Conservation (phyloP, 2,113 vertebrate species). For the Phalacrocorax aristotelis region DNA sequence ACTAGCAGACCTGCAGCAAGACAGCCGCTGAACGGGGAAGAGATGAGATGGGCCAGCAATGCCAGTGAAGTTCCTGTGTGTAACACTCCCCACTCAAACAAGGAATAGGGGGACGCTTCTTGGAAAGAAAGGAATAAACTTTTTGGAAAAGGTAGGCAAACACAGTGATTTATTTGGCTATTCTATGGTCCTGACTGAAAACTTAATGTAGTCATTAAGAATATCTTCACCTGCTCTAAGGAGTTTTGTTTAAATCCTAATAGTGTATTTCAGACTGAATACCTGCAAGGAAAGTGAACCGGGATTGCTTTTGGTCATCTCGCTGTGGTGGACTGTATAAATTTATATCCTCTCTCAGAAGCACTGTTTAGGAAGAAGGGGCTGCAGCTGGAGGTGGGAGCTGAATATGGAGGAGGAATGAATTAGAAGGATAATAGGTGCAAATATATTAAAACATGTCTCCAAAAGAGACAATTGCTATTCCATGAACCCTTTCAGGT, state of each 20-base stretch:
- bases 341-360: neutral
- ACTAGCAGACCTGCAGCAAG: neutral
- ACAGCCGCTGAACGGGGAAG: neutral
- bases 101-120: neutral
- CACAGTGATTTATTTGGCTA: neutral
- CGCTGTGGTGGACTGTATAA: neutral
- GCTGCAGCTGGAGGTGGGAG: neutral
- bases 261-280: neutral
- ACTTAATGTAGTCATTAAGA: neutral
- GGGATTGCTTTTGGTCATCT: neutral
- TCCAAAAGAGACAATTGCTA: neutral
- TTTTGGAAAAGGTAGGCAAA: neutral
- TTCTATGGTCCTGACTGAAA: neutral
- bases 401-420: neutral
- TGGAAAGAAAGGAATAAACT: neutral
- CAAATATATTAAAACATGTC: conserved; percentile 1
- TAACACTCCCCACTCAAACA: neutral
- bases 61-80: neutral
- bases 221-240: neutral
- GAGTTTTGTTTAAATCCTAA: neutral
- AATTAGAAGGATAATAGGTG: neutral
- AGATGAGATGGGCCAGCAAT: neutral
- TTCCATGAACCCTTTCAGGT: neutral
- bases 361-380: neutral
- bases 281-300: neutral